Conservation (phyloP, 53 echinoderm and acorn worm genomes). For the Arbacia lixula region DNA sequence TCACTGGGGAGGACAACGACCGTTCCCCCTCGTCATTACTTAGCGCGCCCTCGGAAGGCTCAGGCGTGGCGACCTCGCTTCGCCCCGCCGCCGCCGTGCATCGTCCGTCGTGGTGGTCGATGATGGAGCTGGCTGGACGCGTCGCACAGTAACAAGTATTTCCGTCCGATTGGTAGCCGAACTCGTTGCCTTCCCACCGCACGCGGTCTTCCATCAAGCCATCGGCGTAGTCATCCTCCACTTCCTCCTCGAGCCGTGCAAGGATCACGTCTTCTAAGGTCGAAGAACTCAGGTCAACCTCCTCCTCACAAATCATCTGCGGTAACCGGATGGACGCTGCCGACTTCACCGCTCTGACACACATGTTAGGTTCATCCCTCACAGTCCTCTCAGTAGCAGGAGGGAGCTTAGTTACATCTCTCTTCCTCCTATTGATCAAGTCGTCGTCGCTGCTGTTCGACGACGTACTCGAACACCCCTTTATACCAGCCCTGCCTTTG, state of each 20-base stretch:
- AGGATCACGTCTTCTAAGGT: conserved; percentile 45
- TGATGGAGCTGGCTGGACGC: conserved; percentile 16
- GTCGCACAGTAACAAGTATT: neutral
- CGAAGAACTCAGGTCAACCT: conserved; percentile 35
- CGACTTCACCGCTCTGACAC: neutral
- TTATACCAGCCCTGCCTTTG: conserved; percentile 10
- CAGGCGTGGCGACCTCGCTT: conserved; percentile 45
- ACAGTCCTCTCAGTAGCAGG: neutral
- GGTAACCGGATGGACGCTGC: conserved; percentile 15
- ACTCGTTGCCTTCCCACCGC: conserved; percentile 42
- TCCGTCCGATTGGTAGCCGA: neutral
- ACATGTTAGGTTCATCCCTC: neutral
- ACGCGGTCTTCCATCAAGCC: conserved; percentile 16
- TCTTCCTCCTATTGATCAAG: neutral
- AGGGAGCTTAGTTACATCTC: conserved; percentile 8
- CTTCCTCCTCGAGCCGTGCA: conserved; percentile 10
- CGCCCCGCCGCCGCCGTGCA: neutral
- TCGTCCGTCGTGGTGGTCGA: neutral
- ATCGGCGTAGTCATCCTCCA: neutral
- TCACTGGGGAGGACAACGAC: too few species aligned
- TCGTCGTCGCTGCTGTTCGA: conserved; percentile 17
- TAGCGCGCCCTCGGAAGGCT: conserved; percentile 41
- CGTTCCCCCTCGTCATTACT: conserved; percentile 47
- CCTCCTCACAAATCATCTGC: conserved; percentile 8
- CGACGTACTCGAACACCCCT: neutral